phyloP scores from a whole-genome alignment of 1,140 invertebrate genomes.

The Drosophila bocqueti region DNA sequence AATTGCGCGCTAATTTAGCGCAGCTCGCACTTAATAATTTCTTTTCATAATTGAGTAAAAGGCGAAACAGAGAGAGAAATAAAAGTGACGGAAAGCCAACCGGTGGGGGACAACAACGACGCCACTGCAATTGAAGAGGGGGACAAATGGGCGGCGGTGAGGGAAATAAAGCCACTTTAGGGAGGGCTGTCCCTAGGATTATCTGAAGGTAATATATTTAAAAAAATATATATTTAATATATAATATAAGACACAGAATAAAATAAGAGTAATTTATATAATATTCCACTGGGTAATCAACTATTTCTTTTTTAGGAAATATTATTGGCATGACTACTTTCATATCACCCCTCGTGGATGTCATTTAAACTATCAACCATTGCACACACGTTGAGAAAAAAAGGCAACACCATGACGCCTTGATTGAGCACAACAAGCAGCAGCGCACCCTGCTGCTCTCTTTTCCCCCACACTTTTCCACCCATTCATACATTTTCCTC shows the following conservation, averaged over 20 bases:
- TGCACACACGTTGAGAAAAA: constrained; percentile 4
- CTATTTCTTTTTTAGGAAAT: neutral
- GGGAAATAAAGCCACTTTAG: neutral
- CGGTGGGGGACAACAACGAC: constrained; percentile 21
- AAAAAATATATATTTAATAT: neutral
- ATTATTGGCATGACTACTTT: neutral
- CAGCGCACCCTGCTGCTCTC: neutral
- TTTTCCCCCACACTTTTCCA: neutral
- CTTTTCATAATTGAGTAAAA: constrained; percentile 79
- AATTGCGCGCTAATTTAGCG: constrained; percentile 84
- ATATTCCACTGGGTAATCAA: too few relatives aligned
- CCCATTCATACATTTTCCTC: constrained; percentile 1
- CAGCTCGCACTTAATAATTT: constrained; percentile 82
- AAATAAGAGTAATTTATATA: too few relatives aligned
- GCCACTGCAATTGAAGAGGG: constrained; percentile 31
- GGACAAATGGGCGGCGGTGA: neutral
- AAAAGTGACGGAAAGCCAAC: constrained; percentile 43
- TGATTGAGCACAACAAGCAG: constrained; percentile 27
- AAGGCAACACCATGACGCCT: constrained; percentile 24
- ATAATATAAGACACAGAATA: too few relatives aligned
- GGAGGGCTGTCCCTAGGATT: constrained; percentile 1
- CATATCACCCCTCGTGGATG: constrained; percentile 5
- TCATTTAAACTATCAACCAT: constrained; percentile 35
- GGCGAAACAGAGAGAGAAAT: constrained; percentile 28
- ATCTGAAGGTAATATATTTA: neutral